Evolutionary conservation across 1,140 invertebrate species (phyloP).

Genomic region (Leptonema lineaticorne): DNA sequence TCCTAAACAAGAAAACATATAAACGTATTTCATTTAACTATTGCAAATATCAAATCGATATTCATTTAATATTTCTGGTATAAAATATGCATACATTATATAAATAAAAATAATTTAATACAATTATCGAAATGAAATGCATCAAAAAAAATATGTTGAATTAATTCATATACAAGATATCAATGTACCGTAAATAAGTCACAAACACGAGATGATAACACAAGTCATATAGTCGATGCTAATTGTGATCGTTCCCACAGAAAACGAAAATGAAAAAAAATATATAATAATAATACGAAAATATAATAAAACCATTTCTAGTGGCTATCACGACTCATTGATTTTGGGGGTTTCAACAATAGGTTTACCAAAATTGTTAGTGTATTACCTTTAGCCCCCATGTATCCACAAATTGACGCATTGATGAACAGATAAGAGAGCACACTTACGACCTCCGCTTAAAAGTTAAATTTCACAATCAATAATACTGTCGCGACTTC

Average conservation of each 20-base stretch:
- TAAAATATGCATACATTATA: too few relatives aligned
- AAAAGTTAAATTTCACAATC: too few relatives aligned
- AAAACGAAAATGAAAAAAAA: conserved; percentile 7
- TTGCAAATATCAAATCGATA: too few relatives aligned
- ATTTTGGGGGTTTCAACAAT: conserved; percentile 24
- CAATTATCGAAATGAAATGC: too few relatives aligned
- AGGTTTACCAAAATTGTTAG: conserved; percentile 31
- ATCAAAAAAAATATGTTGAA: too few relatives aligned
- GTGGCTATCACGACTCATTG: conserved; percentile 34
- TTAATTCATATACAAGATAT: background rate
- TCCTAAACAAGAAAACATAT: too few relatives aligned
- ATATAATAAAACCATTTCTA: conserved; percentile 23
- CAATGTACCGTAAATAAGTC: background rate
- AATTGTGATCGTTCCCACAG: conserved; percentile 39
- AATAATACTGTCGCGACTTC: background rate
- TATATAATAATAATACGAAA: too few relatives aligned
- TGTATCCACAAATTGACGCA: conserved; percentile 23
- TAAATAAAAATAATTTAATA: too few relatives aligned
- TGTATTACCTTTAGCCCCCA: conserved; percentile 23
- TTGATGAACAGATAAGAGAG: conserved; percentile 38
- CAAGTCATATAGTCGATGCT: conserved; percentile 27
- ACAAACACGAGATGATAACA: background rate
- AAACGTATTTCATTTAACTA: too few relatives aligned
- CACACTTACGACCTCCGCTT: conserved; percentile 17
- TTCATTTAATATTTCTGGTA: too few relatives aligned